Conservation (phyloP, 2,113 vertebrate species). For the Pimephales promelas region DNA sequence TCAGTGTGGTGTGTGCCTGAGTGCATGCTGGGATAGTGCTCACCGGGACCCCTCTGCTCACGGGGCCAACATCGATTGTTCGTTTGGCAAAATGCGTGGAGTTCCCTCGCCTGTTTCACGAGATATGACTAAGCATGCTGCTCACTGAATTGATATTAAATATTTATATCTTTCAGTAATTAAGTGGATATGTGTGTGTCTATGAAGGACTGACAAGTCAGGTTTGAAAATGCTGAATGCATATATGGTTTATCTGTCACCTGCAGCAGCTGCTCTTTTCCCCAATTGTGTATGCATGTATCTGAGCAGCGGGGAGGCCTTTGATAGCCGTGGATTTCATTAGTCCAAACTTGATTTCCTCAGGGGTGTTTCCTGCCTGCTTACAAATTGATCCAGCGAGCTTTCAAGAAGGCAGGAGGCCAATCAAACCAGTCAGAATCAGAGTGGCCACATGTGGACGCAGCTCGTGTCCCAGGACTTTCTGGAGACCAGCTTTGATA, state of each 20-base stretch:
- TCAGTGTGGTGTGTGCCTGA: constrained; percentile 1
- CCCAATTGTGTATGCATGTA: constrained; percentile 50
- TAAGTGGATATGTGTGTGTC: constrained; percentile 31
- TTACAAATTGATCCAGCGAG: constrained; percentile 47
- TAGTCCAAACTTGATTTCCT: constrained; percentile 58
- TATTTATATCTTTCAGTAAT: constrained; percentile 46
- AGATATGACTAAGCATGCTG: constrained; percentile 52
- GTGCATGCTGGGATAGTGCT: constrained; percentile 38
- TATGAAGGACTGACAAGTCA: background rate
- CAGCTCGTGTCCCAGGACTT: constrained; percentile 23
- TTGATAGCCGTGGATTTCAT: constrained; percentile 59
- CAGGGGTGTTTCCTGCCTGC: constrained; percentile 55
- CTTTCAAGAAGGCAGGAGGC: constrained; percentile 49
- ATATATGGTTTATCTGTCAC: constrained; percentile 59
- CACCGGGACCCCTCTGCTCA: constrained; percentile 12
- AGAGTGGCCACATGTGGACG: constrained; percentile 12
- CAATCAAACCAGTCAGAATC: constrained; percentile 31
- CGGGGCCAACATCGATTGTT: constrained; percentile 41
- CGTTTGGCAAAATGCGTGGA: constrained; percentile 44
- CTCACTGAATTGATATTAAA: constrained; percentile 43
- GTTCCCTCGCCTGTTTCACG: constrained; percentile 47
- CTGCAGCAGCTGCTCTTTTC: constrained; percentile 49
- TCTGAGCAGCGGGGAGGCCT: constrained; percentile 49
- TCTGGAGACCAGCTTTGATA: too few relatives aligned
- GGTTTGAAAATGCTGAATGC: constrained; percentile 53